Conservation (phyloP, 2,113 vertebrate genomes). For the Galeopterus variegatus region DNA sequence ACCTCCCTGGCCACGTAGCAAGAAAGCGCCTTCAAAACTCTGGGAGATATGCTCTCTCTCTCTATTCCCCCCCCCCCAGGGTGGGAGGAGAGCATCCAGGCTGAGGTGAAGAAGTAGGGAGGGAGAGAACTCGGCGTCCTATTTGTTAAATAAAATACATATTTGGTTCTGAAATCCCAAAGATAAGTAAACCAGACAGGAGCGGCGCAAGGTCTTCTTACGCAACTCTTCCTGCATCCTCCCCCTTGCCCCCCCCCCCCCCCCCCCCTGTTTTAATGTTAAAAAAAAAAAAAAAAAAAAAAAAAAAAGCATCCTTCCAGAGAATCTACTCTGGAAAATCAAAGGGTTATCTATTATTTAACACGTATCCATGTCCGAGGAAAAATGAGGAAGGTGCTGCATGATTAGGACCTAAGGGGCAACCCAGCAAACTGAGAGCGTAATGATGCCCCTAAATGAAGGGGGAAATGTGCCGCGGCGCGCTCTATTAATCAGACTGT, state of each 20-base stretch:
- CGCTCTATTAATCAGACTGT: constrained; percentile 99
- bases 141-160: constrained; percentile 86
- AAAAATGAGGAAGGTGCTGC: constrained; percentile 91
- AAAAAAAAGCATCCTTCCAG: constrained; percentile 31
- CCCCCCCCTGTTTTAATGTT: no score
- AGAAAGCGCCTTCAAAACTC: constrained; percentile 73
- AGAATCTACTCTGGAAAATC: constrained; percentile 82
- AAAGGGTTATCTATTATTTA: constrained; percentile 89
- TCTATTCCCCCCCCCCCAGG: no score
- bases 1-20: constrained; percentile 65
- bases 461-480: constrained; percentile 99
- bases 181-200: constrained; percentile 82
- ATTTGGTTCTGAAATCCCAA: constrained; percentile 81
- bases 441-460: constrained; percentile 99
- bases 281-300: no score
- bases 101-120: constrained; percentile 54
- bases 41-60: neutral
- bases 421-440: constrained; percentile 99
- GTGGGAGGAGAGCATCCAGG: constrained; percentile 37
- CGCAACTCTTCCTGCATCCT: constrained; percentile 76
- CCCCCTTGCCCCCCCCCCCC: constrained; percentile 52
- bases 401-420: constrained; percentile 94
- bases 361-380: constrained; percentile 87
- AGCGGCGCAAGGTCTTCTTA: constrained; percentile 72
- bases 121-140: constrained; percentile 58